phyloP scores from a whole-genome alignment of 2,888 invertebrate species.

The Drosophila emarginata region DNA sequence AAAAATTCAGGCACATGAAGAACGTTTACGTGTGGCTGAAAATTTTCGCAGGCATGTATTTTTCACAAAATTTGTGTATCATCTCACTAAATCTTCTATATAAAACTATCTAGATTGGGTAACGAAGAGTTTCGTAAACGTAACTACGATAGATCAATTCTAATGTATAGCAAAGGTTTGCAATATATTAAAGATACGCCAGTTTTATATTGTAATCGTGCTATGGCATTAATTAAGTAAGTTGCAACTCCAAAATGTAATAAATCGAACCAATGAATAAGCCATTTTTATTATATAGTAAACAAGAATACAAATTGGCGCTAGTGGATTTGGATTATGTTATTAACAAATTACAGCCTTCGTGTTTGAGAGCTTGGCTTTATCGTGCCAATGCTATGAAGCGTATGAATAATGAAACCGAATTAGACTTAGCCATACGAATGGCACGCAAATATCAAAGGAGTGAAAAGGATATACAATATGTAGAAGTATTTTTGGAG shows the following conservation, averaged over 20 bases:
- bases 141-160: slow-evolving; percentile 46
- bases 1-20: slow-evolving; percentile 8
- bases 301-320: slow-evolving; percentile 41
- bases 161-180: slow-evolving; percentile 40
- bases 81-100: background rate
- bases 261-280: background rate
- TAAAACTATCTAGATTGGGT: slow-evolving; percentile 34
- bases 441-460: slow-evolving; percentile 34
- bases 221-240: slow-evolving; percentile 47
- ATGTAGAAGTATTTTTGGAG: slow-evolving; percentile 39
- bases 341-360: slow-evolving; percentile 26
- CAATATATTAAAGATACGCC: slow-evolving; percentile 45
- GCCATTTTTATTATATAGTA: slow-evolving; percentile 23
- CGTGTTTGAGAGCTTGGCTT: slow-evolving; percentile 53
- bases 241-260: background rate
- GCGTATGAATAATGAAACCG: slow-evolving; percentile 49
- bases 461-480: background rate
- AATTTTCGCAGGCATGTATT: slow-evolving; percentile 45
- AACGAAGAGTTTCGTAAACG: slow-evolving; percentile 47
- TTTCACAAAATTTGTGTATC: background rate
- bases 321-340: slow-evolving; percentile 53
- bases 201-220: slow-evolving; percentile 47
- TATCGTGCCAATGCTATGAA: slow-evolving; percentile 49
- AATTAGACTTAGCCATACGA: slow-evolving; percentile 28
- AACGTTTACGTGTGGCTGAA: slow-evolving; percentile 41